Percentiles rank a stretch among this genome's conserved stretches.
Conservation (phyloP, 2,888 invertebrate genomes). For the Drosophila aldrichi region DNA sequence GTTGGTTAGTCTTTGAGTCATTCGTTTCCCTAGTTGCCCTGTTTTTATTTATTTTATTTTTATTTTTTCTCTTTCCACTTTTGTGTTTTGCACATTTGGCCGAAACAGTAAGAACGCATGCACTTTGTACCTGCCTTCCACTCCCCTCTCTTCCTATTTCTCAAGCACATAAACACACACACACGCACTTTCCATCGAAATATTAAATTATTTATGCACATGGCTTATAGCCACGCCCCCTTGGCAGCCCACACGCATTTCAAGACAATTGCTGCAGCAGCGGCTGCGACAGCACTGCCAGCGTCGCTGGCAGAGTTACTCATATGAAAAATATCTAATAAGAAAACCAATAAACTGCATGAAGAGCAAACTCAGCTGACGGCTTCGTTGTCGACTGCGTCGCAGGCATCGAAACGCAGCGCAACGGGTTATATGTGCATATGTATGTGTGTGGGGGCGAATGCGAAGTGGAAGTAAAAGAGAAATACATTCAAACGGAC, state of each 20-base stretch:
- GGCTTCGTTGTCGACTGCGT: conserved; percentile 15
- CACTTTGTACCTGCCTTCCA: conserved; percentile 40
- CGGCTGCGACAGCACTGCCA: conserved; percentile 27
- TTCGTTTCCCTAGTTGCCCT: conserved; percentile 40
- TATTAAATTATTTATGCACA: conserved; percentile 57
- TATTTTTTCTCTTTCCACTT: background rate
- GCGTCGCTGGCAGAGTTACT: conserved; percentile 46
- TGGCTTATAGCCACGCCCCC: conserved; percentile 53
- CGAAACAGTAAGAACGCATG: conserved; percentile 29
- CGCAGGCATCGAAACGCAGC: conserved; percentile 47
- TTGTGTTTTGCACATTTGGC: conserved; percentile 38
- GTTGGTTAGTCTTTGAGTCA: conserved; percentile 52
- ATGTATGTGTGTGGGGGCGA: conserved; percentile 64
- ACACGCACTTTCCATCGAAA: conserved; percentile 22
- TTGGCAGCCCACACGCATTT: conserved; percentile 36
- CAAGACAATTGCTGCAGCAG: conserved; percentile 40
- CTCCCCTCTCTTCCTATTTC: background rate
- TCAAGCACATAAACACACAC: background rate
- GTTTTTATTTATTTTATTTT: background rate
- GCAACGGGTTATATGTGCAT: conserved; percentile 15
- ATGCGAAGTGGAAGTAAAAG: conserved; percentile 68
- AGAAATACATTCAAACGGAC: conserved; percentile 36
- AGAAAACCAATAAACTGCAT: conserved; percentile 69
- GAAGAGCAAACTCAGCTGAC: conserved; percentile 40
- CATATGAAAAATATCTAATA: conserved; percentile 68